Evolutionary conservation across 1,140 invertebrate species (phyloP), one percentile per base, ranked within the genome.

Genomic region (Drosophila novamexicana): DNA sequence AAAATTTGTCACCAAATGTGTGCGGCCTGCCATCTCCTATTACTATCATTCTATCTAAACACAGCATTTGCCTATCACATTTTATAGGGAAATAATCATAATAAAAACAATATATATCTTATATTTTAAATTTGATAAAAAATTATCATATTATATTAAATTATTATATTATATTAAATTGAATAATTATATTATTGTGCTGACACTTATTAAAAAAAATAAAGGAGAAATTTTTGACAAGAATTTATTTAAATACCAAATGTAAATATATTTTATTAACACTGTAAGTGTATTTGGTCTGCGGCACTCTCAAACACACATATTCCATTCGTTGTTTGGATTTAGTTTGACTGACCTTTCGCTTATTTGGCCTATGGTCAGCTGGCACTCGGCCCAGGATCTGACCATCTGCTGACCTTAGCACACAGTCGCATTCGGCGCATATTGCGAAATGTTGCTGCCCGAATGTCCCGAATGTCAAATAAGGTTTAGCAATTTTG

Each of bases 361-460:
- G 16, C 37, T 53, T 63, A 57, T 73, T 74, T 74, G 53, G 12
- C 47, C 54, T 61, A n/a, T 39, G 69, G 68, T 71, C 74, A 77
- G 69, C 63, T 62, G 57, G 22, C 12, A 14, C 12, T 14, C 34
- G 7, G 9, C 42, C 58, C 9, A 32, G 32, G 14, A 34, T 32
- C 40, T 57, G 69, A 73, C 62, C 74, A 76, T 76, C 74, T 76
- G 74, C 69, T 61, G 50, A 45, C 42, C 42, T 59, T 34, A 14
- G 34, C 29, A 75, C 63, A 71, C 45, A 32, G 12, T 2, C 6
- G 18, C 3, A 37, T 62, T 50, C 54, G 47, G 7, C 50, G 50
- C 22, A 53, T 57, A 70, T 75, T 75, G 72, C 72, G 67, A 64
- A 75, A 75, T 50, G 29, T 37, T 68, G 42, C 36, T 57, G 37